phyloP scores from a whole-genome alignment of 2,797 vertebrate genomes.

The Momotus momota region DNA sequence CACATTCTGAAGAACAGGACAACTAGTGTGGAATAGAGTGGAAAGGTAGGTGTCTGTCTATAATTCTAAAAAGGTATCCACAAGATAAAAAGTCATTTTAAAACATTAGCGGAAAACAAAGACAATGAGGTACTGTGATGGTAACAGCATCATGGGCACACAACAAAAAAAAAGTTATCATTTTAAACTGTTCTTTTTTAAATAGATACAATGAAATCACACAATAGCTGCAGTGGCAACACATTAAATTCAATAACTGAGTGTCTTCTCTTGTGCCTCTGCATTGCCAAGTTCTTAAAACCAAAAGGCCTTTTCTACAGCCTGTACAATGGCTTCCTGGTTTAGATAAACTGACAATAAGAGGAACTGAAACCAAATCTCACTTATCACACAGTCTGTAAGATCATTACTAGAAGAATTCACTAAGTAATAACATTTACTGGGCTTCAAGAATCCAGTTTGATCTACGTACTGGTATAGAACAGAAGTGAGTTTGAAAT shows the following conservation, averaged over 20 bases:
- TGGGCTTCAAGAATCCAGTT: background rate
- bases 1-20: background rate
- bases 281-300: background rate
- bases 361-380: background rate
- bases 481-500: background rate
- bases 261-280: background rate
- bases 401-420: background rate
- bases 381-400: background rate
- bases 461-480: background rate
- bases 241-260: background rate
- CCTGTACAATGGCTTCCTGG: background rate
- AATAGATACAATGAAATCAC: background rate
- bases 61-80: background rate
- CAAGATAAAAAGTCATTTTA: background rate
- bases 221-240: background rate
- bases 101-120: background rate
- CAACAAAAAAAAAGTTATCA: background rate
- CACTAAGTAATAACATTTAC: background rate
- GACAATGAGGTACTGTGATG: background rate
- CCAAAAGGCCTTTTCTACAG: background rate
- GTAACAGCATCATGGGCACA: background rate
- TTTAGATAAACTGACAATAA: background rate
- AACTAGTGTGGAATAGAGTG: fast-evolving
- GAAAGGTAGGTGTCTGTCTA: background rate
- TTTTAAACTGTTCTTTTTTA: background rate